Base-by-base conservation (phyloP, 2,888 invertebrate species). In the Phragmatobia fuliginosa region DNA sequence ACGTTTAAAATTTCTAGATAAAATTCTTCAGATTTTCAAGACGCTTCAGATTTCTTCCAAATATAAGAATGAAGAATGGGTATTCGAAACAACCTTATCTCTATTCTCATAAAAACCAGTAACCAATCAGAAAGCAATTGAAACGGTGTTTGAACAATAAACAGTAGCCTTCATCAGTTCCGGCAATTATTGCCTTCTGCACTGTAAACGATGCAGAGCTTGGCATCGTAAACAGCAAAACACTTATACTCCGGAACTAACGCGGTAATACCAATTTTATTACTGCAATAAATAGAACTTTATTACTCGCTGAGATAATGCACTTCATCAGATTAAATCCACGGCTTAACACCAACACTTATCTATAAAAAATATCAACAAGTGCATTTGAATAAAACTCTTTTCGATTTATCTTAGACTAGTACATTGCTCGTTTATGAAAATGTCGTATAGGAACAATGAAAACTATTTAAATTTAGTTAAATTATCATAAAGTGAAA, bases 221-320 rank as follows among this genome's bases (percentile, higher is more conserved):
- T 16, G 45, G 25, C 41, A 28, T 21, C 62, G 32, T n/a, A 69
- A 66, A 67, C 62, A 79, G 60, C 64, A 56, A 63, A 66, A 77
- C 62, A 36, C 62, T 59, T 38, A 49, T 62, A 6, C 14, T 41
- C 33, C 49, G 38, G 67, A 67, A 68, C 67, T 38, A 25, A 36
- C 14, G 49, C 56, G 32, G 63, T 59, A 33, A 74, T 74, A 72
- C 67, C 28, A 14, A 56, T 16, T 72, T 74, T 75, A 71, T 67
- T 63, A 70, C 63, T 62, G 67, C 67, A 68, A 62, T 60, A 68
- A 78, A 75, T 75, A 56, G 70, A 73, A 78, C 80, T 77, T 61
- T 68, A 77, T 61, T 75, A 68, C 66, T 11, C 10, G 31, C 18
- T 14, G 18, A 59, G 31, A 32, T 59, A 59, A 59, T 59, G 16